Evolutionary conservation across 2,113 vertebrate genomes (phyloP).

Genomic region (Melanotaenia duboulayi): DNA sequence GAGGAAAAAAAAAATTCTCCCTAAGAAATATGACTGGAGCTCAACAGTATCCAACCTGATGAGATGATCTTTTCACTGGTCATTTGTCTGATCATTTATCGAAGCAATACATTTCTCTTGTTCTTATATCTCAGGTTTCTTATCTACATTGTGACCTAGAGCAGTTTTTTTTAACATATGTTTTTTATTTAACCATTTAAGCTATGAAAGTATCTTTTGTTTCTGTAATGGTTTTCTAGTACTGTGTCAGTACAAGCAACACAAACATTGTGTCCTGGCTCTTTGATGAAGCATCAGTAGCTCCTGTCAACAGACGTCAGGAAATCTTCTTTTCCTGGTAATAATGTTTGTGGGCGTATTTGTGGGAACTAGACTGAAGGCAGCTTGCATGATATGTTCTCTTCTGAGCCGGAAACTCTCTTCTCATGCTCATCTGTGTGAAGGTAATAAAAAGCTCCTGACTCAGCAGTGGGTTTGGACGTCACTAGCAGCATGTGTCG

Average conservation of each 20-base stretch:
- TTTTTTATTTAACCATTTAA: background rate
- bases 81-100: background rate
- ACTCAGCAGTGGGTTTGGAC: conserved; percentile 42
- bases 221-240: too few species aligned
- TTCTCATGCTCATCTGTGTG: conserved; percentile 40
- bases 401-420: conserved; percentile 43
- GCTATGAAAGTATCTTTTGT: too few species aligned
- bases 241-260: conserved; percentile 8
- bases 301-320: conserved; percentile 22
- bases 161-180: background rate
- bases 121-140: background rate
- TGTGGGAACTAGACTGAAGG: conserved; percentile 11
- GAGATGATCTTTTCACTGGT: background rate
- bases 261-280: background rate
- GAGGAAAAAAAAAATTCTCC: background rate
- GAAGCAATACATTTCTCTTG: background rate
- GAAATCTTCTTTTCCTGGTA: conserved; percentile 45
- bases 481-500: conserved; percentile 47
- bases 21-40: background rate
- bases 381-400: conserved; percentile 28
- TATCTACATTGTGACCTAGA: background rate
- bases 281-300: conserved; percentile 9
- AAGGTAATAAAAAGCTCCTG: conserved; percentile 33
- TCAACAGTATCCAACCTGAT: background rate
- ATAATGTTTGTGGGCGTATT: conserved; percentile 22